Evolutionary conservation across 2,113 vertebrate species (phyloP), one percentile per base, ranked within the genome.

Genomic region (Callospermophilus lateralis): DNA sequence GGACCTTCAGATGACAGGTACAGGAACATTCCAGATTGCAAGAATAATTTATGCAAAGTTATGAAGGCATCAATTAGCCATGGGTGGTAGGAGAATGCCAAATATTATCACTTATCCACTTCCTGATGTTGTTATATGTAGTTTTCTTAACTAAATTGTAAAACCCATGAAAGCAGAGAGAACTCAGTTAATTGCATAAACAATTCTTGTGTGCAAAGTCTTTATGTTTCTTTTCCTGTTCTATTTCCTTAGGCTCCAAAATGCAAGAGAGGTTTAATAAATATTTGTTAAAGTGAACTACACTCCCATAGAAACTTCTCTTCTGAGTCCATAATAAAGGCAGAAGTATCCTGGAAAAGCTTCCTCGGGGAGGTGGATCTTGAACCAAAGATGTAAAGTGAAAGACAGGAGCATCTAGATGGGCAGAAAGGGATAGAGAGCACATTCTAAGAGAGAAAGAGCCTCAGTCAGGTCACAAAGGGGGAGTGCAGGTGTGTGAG

Each of bases 201-300:
- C 30, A 89, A n/a, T 70, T 94, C 37, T 48, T 79, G 45, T 83
- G 30, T 45, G 61, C 34, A 61, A 51, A 77, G 9, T 65, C 24
- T 68, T 72, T 72, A 10, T 58, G n/a, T 37, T 73, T 73, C 37
- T 85, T 85, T 79, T 26, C 37, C n/a, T 94, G 63, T 91, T 73
- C 96, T 85, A 48, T 95, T 53, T 48, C n/a, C 65, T 97, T 13
- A n/a, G 42, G 63, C 10, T 10, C 58, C 26, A 45, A 94, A 90
- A 63, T 78, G 86, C 45, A 84, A 68, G 12, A 55, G 61, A 63
- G 0, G 16, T 85, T 88, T 91, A 91, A 55, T 73, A 96, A 78
- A 48, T 79, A 90, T 78, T 89, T 93, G 48, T 45, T 85, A 85
- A 61, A 81, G 37, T 74, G 39, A 93, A 19, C 68, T 77, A 77